Percentiles rank a stretch among this genome's conserved stretches.
phyloP scores from a whole-genome alignment of 2,797 vertebrate species.

The Melanotaenia pygmaea region DNA sequence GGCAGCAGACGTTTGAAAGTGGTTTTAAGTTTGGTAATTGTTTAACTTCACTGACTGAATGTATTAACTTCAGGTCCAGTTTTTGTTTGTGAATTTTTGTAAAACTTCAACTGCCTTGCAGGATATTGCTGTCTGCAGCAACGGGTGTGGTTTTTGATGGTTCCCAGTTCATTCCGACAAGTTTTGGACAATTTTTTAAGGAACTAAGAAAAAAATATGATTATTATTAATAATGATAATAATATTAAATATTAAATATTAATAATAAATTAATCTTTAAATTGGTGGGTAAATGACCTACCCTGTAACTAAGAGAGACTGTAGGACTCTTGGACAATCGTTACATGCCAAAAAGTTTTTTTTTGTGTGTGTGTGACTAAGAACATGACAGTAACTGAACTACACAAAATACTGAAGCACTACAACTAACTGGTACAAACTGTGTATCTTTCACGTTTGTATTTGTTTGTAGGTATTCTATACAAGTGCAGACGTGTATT shows the following conservation, averaged over 20 bases:
- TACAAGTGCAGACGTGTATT: conserved; percentile 32
- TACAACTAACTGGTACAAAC: conserved; percentile 13
- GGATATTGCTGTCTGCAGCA: conserved; percentile 26
- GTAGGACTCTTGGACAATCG: conserved; percentile 68
- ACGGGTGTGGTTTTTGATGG: background rate
- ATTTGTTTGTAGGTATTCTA: background rate
- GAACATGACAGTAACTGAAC: conserved; percentile 44
- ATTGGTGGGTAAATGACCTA: conserved; percentile 1
- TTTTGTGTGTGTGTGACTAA: background rate
- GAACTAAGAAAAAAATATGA: background rate
- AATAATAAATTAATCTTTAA: no score
- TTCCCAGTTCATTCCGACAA: conserved; percentile 33
- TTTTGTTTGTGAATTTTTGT: conserved; percentile 59
- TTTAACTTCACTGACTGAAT: conserved; percentile 55
- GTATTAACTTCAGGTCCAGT: conserved; percentile 54
- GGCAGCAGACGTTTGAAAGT: conserved; percentile 23
- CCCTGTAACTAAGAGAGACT: background rate
- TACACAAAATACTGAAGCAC: conserved; percentile 26
- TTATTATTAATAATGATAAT: no score
- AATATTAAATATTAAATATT: no score
- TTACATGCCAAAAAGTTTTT: conserved; percentile 67
- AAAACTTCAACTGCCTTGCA: conserved; percentile 54
- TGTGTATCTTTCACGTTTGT: conserved; percentile 35
- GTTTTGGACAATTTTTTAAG: conserved; percentile 6
- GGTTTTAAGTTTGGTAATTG: conserved; percentile 19